These are phyloP conservation scores for Margaritifera margaritifera DNA, from an alignment of 2,888 invertebrate species.

Conservation along the genomic window DNA sequence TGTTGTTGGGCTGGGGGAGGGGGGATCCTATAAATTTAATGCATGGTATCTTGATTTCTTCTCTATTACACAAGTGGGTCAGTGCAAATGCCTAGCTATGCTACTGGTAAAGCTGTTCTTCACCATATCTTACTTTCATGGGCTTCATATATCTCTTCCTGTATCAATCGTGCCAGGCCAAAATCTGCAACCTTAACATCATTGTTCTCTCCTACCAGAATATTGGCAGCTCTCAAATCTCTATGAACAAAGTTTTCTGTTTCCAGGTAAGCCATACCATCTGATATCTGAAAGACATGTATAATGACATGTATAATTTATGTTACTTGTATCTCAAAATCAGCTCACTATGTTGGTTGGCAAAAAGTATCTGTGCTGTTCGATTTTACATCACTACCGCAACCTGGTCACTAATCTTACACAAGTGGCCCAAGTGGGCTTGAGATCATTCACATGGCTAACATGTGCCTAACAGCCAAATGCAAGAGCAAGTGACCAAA, in stretches of 20 bases:
- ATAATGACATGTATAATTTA: not conserved
- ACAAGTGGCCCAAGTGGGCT: not conserved
- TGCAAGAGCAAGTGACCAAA: no score
- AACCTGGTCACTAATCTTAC: no score
- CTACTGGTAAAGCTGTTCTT: no score
- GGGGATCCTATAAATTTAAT: no score
- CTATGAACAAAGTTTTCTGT: conserved; percentile 69
- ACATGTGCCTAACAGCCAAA: no score
- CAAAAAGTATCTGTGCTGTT: not conserved
- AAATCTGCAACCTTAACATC: conserved; percentile 72
- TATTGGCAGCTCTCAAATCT: conserved; percentile 72
- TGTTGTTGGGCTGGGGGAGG: no score
- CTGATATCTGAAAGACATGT: conserved; percentile 61
- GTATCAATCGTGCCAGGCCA: conserved; percentile 69
- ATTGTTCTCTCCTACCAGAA: conserved; percentile 69
- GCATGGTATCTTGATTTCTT: no score
- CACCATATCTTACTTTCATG: conserved; percentile 60
- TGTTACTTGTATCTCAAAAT: not conserved
- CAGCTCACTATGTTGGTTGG: not conserved
- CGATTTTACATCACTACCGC: not conserved
- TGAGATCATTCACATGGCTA: no score
- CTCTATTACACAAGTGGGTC: no score
- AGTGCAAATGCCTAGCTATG: no score
- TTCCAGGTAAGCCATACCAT: conserved; percentile 72
- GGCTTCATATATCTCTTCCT: conserved; percentile 68